Conservation (phyloP, 2,113 vertebrate genomes). For the Pomatostomus ruficeps region DNA sequence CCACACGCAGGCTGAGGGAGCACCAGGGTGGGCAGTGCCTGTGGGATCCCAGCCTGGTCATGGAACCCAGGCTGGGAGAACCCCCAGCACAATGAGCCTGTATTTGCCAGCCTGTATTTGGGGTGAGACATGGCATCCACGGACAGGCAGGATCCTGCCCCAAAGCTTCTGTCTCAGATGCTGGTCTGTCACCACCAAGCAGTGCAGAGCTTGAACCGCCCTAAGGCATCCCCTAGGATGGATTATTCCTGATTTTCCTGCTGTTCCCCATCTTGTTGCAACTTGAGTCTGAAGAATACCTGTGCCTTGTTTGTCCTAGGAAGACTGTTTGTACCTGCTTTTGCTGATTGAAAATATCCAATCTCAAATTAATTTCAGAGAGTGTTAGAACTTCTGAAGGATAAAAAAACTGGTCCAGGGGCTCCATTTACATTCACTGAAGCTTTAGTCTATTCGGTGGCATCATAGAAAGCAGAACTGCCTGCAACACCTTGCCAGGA, state of each 20-base stretch:
- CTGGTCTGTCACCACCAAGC: neutral
- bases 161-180: neutral
- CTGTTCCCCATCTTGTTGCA: neutral
- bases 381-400: neutral
- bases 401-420: neutral
- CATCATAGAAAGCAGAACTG: neutral
- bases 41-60: neutral
- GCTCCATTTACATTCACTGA: neutral
- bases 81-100: neutral
- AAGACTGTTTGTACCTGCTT: neutral
- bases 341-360: neutral
- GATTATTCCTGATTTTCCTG: neutral
- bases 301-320: neutral
- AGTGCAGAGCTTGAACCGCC: accelerated
- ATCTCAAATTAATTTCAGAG: neutral
- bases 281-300: neutral
- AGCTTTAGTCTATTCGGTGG: slow-evolving; percentile 1
- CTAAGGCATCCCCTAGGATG: neutral
- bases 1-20: neutral
- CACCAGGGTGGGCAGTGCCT: neutral
- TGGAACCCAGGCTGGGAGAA: neutral
- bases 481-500: slow-evolving; percentile 28
- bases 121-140: accelerated
- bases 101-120: neutral
- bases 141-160: neutral